Percentiles rank a stretch among this genome's conserved stretches.
Evolutionary conservation across 2,888 invertebrate genomes (phyloP).

Genomic region (Ectemnius cavifrons): DNA sequence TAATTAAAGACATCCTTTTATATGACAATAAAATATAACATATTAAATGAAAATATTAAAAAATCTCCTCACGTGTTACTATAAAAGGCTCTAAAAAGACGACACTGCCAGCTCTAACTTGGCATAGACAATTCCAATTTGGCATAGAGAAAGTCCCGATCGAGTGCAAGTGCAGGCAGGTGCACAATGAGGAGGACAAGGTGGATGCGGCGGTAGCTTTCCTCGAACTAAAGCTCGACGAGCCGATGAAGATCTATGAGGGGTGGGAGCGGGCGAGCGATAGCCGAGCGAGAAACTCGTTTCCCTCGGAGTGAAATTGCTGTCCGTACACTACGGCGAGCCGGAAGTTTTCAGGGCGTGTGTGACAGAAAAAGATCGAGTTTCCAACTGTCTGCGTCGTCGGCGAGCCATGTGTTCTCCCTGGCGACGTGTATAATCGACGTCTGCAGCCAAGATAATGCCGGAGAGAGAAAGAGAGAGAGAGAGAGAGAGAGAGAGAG

Average conservation of each 20-base stretch:
- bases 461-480: background rate
- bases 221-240: constrained; percentile 32
- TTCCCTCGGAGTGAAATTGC: constrained; percentile 40
- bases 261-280: constrained; percentile 1
- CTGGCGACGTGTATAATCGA: constrained; percentile 40
- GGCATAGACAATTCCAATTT: background rate
- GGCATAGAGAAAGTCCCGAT: background rate
- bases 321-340: constrained; percentile 19
- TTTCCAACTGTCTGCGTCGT: constrained; percentile 40
- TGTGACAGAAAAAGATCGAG: constrained; percentile 49
- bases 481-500: no score
- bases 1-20: no score
- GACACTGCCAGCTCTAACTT: background rate
- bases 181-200: constrained; percentile 8
- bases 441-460: constrained; percentile 16
- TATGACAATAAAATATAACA: no score
- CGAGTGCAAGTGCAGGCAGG: background rate
- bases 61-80: no score
- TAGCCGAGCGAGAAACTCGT: constrained; percentile 38
- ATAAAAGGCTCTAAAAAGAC: background rate
- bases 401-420: constrained; percentile 8
- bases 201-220: constrained; percentile 19
- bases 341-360: constrained; percentile 29
- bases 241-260: constrained; percentile 45
- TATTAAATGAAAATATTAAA: no score